Conservation (phyloP, 92 coral and sea anemone genomes). For the Phymanthus crucifer region DNA sequence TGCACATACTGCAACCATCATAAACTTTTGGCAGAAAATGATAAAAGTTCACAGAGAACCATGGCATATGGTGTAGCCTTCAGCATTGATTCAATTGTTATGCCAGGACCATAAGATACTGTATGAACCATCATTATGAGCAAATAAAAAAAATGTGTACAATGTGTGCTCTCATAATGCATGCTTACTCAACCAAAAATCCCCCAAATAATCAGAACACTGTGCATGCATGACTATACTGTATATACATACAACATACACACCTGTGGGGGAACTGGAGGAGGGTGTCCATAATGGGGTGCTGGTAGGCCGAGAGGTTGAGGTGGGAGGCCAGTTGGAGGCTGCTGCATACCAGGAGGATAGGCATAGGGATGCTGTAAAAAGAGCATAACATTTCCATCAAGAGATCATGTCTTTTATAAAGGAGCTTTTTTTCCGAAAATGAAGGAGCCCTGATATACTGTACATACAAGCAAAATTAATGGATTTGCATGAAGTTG, state of each 20-base stretch:
- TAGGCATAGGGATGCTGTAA: slow-evolving; percentile 32
- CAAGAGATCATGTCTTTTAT: not conserved
- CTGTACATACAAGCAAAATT: not conserved
- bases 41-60: too few species aligned
- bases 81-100: too few species aligned
- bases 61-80: too few species aligned
- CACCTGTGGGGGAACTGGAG: slow-evolving; percentile 47
- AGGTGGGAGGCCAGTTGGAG: slow-evolving; percentile 56
- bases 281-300: slow-evolving; percentile 35
- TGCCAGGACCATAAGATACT: too few species aligned
- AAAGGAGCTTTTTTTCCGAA: not conserved
- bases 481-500: not conserved
- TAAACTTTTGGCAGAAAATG: too few species aligned
- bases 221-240: not conserved
- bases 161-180: too few species aligned
- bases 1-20: too few species aligned
- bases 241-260: slow-evolving; percentile 6
- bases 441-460: not conserved
- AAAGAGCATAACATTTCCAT: not conserved
- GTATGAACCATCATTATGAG: too few species aligned
- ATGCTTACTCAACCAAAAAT: too few species aligned
- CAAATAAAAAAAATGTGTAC: too few species aligned
- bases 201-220: not conserved
- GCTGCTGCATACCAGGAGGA: slow-evolving; percentile 49
- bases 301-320: slow-evolving; percentile 32